Base-by-base conservation (phyloP, 2,888 invertebrate species). In the Zygothrica quintamaculata region DNA sequence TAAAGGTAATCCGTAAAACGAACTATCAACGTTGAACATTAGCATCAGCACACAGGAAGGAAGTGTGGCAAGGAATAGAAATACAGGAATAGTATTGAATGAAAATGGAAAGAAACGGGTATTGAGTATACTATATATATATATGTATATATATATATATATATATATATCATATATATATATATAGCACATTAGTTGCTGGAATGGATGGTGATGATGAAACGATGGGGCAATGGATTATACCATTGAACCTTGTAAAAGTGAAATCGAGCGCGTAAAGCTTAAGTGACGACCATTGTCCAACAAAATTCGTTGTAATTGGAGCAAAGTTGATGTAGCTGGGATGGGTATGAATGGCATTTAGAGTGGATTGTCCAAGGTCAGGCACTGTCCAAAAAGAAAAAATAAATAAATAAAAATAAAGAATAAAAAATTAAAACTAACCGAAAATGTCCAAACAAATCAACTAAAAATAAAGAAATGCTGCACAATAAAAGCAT, bases 191-290 rank as follows among this genome's bases (percentile, higher is more conserved):
- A n/a, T n/a, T n/a, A n/a, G n/a, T n/a, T n/a, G n/a, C n/a, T n/a
- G 18, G 18, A 22, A 22, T 22, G 18, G 18, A 29, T 29, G n/a
- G 29, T 8, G 26, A 44, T 9, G 31, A 29, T 25, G 44, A 58
- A 46, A 39, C n/a, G n/a, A n/a, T n/a, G 18, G 51, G 51, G 11
- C 34, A 31, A 39, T 33, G 77, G 81, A 77, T 81, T 81, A 81
- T 73, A 70, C 53, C 65, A 62, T 44, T 65, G 61, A 52, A 52
- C 65, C 74, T 65, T 62, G 68, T 79, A 53, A 43, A 76, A 82
- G 80, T 78, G 82, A 81, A 81, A 77, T 80, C 59, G 80, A 80
- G 84, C 84, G 74, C 74, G 67, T 67, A 64, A 74, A 81, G 62
- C 68, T 77, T 64, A 81, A 74, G 85, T 70, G 82, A 51, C 76